Base-by-base conservation (phyloP, 2,888 invertebrate species). In the Subacronicta megacephala region DNA sequence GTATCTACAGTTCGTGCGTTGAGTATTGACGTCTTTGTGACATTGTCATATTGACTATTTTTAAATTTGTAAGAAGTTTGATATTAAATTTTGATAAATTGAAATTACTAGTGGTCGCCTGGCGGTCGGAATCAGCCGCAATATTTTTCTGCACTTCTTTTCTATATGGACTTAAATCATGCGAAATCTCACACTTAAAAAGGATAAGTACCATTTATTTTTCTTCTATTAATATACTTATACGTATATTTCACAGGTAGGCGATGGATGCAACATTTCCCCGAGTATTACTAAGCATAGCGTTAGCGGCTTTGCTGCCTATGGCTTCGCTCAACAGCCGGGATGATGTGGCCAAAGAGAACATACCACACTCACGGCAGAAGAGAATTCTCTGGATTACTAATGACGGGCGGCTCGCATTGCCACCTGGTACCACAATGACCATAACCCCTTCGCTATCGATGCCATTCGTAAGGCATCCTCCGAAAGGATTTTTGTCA, bases 311-410 rank as follows among this genome's bases (percentile, higher is more conserved):
- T 46, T 75, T 93, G 58, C 83, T 93, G 55, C 94, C 94, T 2
- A 89, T 92, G 81, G 93, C 87, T 18, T 87, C 93, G 50, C 83
- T 88, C 1, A 81, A 87, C 49, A 78, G 68, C 59, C 81, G 85
- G 46, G 89, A 88, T 33, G 81, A 82, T 18, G 61, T 85, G 38
- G 83, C 90, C 33, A 92, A 93, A 70, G 90, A 94, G 64, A 84
- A 93, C 63, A 83, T 91, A 69, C 94, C 95, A 33, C 97, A 97
- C 89, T 97, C 97, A 36, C 94, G 98, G 62, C 97, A 97, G 85
- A 98, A 98, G 85, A 95, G 98, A 80, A 95, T 98, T 75, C 93
- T 98, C 38, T 97, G 97, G 98, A 95, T 98, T 66, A 98, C 98
- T 9, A 96, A 97, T 68, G 98, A 98, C 84, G 97, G 98, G 1